Percentiles rank a stretch among this genome's conserved stretches.
Conservation (phyloP, 2,113 vertebrate genomes). For the Charadrius vociferus region DNA sequence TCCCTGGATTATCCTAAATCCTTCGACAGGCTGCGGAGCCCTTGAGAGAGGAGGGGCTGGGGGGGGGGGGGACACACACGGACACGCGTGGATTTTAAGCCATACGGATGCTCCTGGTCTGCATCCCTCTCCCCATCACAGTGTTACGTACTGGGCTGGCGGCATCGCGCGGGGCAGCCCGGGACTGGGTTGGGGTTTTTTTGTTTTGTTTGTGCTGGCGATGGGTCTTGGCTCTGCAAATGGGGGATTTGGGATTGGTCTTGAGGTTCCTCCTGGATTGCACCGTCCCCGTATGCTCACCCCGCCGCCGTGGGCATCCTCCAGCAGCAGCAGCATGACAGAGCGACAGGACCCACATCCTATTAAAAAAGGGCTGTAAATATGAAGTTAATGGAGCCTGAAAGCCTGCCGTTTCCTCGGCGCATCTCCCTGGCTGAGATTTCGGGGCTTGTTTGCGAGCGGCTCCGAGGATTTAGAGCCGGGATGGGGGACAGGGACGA, state of each 20-base stretch:
- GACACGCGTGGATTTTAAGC: background rate
- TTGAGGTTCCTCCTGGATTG: background rate
- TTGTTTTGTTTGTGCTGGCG: background rate
- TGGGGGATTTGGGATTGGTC: background rate
- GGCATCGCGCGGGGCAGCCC: fast-evolving
- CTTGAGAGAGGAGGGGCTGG: background rate
- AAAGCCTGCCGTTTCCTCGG: background rate
- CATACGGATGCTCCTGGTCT: background rate
- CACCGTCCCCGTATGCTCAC: background rate
- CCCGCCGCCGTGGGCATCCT: background rate
- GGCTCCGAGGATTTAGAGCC: background rate
- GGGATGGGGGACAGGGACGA: fast-evolving
- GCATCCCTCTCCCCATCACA: background rate
- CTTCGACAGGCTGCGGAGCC: background rate
- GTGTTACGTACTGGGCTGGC: background rate
- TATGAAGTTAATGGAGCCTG: background rate
- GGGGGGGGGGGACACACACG: background rate
- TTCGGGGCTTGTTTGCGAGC: background rate
- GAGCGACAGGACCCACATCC: background rate
- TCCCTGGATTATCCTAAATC: slow-evolving; percentile 16
- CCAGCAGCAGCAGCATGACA: background rate
- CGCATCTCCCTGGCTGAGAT: background rate
- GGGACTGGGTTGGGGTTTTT: background rate
- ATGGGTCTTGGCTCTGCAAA: background rate
- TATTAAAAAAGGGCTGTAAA: background rate